Evolutionary conservation across 2,797 vertebrate genomes (phyloP).

Genomic region (Sebastes hubbsi): DNA sequence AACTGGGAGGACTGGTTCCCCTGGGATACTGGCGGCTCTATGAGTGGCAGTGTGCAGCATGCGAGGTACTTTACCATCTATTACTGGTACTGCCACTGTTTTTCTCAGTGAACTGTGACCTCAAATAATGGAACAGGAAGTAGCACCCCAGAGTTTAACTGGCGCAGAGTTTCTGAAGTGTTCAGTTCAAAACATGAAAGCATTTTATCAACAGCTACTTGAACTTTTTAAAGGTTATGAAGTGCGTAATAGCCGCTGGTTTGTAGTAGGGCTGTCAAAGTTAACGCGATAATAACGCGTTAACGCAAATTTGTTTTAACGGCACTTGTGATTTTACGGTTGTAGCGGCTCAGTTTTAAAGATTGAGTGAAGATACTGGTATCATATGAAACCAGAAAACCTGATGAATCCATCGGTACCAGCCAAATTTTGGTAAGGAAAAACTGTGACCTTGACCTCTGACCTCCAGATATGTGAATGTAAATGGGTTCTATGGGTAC

Average conservation of each 20-base stretch:
- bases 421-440: too few species aligned
- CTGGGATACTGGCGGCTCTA: constrained; percentile 30
- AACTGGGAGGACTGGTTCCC: constrained; percentile 41
- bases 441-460: too few species aligned
- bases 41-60: constrained; percentile 30
- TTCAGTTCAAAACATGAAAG: neutral
- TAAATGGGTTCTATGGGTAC: too few species aligned
- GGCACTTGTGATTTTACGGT: too few species aligned
- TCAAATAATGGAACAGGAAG: constrained; percentile 70
- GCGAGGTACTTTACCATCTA: constrained; percentile 25
- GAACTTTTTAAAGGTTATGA: neutral
- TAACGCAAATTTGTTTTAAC: too few species aligned
- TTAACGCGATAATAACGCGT: too few species aligned
- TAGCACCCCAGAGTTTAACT: constrained; percentile 24
- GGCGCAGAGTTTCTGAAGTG: neutral
- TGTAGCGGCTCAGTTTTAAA: too few species aligned
- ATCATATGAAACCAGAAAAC: too few species aligned
- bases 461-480: too few species aligned
- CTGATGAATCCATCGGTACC: too few species aligned
- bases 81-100: constrained; percentile 72
- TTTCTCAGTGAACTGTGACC: constrained; percentile 80
- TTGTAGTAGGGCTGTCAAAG: neutral
- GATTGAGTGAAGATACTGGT: too few species aligned
- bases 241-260: neutral
- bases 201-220: neutral